Base-by-base conservation (phyloP, 2,888 invertebrate genomes). In the Drosophila fulvimacula region DNA sequence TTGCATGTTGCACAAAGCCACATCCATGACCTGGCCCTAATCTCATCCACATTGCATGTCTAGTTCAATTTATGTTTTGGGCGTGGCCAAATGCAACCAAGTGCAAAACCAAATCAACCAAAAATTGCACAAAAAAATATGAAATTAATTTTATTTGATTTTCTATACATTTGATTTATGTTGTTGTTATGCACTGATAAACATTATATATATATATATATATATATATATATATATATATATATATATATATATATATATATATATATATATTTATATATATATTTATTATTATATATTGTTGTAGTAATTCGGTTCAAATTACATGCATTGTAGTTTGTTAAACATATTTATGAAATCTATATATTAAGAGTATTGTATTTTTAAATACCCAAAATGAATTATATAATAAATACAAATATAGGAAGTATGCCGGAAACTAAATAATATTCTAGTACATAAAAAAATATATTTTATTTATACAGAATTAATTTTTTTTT, bases 31-130 rank as follows among this genome's bases (percentile, higher is more conserved):
- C 52, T 19, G 49, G 2, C 41, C 30, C 46, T 24, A 30, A 6
- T 32, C 21, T 17, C 10, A n/a, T 10, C 2, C 15, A 5, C 55
- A 34, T 51, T 24, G 7, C 13, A 10, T 30, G 53, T 62, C 21
- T n/a, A 24, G 49, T 51, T 30, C 6, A 44, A 36, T 59, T 58
- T 58, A 48, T 44, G 46, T 63, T 48, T 52, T 34, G 17, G 44
- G 48, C 53, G 71, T 62, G 59, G 59, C 30, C 38, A 30, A 56
- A 60, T 66, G 71, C 67, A 69, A 59, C 74, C 74, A 84, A 83
- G 86, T 79, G 88, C 67, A 81, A 84, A 76, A 79, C 86, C 77
- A 88, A 79, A 88, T 77, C 79, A 82, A 76, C 82, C 76, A 74
- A 81, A 84, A 76, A 63, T 68, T 76, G 51, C 56, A 62, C 71